These are phyloP conservation scores for Clamator glandarius DNA, from an alignment of 2,797 vertebrate species.

Conservation along the genomic window DNA sequence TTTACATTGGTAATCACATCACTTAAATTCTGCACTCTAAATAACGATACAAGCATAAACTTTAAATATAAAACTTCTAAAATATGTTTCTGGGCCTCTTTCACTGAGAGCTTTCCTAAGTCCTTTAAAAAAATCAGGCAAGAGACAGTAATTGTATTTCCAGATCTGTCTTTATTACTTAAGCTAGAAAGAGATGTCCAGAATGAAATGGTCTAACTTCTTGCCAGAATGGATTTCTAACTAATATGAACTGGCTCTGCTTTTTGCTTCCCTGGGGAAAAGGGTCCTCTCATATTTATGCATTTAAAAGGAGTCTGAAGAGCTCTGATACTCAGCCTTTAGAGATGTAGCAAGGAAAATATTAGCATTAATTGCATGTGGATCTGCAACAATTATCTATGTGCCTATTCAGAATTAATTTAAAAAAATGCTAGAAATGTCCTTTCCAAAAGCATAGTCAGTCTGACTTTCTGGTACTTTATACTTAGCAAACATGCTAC, in stretches of 20 bases:
- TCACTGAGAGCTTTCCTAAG: background rate
- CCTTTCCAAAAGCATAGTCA: background rate
- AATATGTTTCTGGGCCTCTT: background rate
- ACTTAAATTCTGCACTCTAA: background rate
- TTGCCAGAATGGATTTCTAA: slow-evolving; percentile 28
- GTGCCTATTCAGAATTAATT: background rate
- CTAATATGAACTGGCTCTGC: background rate
- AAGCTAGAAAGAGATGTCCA: background rate
- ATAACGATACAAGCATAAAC: background rate
- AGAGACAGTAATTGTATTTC: slow-evolving; percentile 18
- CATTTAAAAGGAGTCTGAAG: background rate
- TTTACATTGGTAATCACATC: background rate
- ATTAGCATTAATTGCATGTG: background rate
- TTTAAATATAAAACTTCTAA: background rate
- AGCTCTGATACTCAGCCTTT: background rate
- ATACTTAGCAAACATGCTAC: background rate
- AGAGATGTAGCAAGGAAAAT: background rate
- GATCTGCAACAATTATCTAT: background rate
- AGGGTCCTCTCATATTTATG: background rate
- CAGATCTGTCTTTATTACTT: slow-evolving; percentile 45
- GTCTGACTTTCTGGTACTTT: background rate
- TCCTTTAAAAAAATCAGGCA: slow-evolving; percentile 16
- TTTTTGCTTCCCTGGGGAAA: background rate
- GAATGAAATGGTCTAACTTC: background rate
- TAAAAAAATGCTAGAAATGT: background rate